A percentile compares a stretch with the other conserved stretches of the same genome.
Conservation (phyloP, 2,113 vertebrate species). For the Pelvicachromis taeniatus region DNA sequence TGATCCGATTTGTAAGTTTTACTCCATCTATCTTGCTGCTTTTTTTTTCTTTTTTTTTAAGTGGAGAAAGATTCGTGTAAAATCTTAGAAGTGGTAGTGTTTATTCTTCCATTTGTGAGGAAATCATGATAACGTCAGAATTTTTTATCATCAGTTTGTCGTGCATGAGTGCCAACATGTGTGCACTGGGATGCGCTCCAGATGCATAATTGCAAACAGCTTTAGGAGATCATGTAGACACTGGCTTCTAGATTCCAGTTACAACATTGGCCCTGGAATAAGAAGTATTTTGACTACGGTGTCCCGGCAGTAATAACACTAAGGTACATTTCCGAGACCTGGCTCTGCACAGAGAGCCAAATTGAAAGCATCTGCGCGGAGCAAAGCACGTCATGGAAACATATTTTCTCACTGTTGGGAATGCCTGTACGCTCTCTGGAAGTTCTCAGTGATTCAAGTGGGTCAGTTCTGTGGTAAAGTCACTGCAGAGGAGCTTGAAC, state of each 20-base stretch:
- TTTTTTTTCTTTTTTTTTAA: too few relatives aligned
- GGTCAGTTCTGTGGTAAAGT: neutral
- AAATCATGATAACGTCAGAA: neutral
- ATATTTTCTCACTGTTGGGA: slow-evolving; percentile 11
- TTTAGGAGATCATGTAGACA: neutral
- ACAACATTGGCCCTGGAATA: slow-evolving; percentile 24
- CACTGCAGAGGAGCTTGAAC: neutral
- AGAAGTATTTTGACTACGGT: slow-evolving; percentile 50
- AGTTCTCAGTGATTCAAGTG: neutral
- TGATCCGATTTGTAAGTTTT: neutral
- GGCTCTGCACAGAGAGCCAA: slow-evolving; percentile 42
- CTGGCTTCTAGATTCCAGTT: slow-evolving; percentile 23
- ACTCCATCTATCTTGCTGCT: neutral
- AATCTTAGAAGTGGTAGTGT: neutral
- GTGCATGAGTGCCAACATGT: slow-evolving; percentile 22
- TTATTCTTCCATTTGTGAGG: neutral
- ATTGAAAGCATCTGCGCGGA: slow-evolving; percentile 65
- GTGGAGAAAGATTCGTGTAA: neutral
- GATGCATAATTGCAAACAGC: slow-evolving; percentile 40
- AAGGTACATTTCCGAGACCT: slow-evolving; percentile 56
- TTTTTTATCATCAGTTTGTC: slow-evolving; percentile 20
- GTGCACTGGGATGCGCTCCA: slow-evolving; percentile 3
- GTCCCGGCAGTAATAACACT: slow-evolving; percentile 51
- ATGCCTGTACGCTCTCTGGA: slow-evolving; percentile 23
- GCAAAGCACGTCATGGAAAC: slow-evolving; percentile 60